Base-by-base conservation (phyloP, 2,888 invertebrate genomes). In the Cryptus armator region DNA sequence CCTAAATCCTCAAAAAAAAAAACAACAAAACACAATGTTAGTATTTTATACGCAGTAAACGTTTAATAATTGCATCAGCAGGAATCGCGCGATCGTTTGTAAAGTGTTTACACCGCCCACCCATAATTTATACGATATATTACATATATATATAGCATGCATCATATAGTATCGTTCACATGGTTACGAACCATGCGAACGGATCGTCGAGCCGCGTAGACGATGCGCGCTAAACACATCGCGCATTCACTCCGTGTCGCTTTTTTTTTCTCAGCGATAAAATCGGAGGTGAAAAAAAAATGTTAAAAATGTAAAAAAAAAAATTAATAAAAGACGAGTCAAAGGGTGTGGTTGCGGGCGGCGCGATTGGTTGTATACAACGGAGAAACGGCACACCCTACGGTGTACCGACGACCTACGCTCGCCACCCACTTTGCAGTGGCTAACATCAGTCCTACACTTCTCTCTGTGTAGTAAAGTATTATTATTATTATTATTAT, bases 331-430 rank as follows among this genome's bases (percentile, higher is more conserved):
- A 86, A 83, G 74, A 87, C 78, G 84, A 85, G 83, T 71, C 83
- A 71, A 86, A 89, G 87, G 89, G 89, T 86, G 90, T 87, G 90
- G 89, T 88, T 86, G 75, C 83, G 70, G 83, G 32, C 64, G 64
- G 19, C 16, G 67, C 37, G 37, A 43, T 70, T 71, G 66, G 75
- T 66, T 59, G 51, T 48, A 46, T 46, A 75, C 51, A 64, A 12
- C 46, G 32, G 32, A 10, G 43, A 66, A 51, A 14, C n/a, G 86
- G 83, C 89, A 88, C 89, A 89, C 90, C 88, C 89, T 88, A 7
- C 37, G 9, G 9, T 85, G 81, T 74, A 81, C 81, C 79, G 78
- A 84, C 88, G 72, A 76, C 80, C 88, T 86, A 85, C 86, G 84
- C 83, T 72, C 74, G 68, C 87, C 88, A 84, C 86, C 87, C 86